Percentiles rank a stretch among this genome's conserved stretches.
phyloP scores from a whole-genome alignment of 2,113 vertebrate genomes.

The Crotalus helleri region DNA sequence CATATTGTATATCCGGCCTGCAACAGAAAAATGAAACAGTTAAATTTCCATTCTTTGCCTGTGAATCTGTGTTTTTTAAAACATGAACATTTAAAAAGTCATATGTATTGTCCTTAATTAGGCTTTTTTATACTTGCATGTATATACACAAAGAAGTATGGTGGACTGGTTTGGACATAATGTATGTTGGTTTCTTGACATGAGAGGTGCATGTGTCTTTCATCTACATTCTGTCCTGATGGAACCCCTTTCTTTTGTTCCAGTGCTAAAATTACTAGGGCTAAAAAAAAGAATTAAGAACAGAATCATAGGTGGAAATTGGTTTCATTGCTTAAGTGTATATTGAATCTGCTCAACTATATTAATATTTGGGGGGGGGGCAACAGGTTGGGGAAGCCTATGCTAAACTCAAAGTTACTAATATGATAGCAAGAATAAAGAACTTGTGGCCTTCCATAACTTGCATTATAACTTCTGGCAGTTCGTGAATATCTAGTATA shows the following conservation, averaged over 20 bases:
- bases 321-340: neutral
- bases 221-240: neutral
- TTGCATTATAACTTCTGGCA: neutral
- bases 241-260: neutral
- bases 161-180: neutral
- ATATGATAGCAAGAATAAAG: neutral
- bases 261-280: neutral
- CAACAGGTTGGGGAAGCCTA: neutral
- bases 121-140: neutral
- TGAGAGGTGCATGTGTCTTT: neutral
- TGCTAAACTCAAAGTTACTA: neutral
- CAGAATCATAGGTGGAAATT: neutral
- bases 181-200: neutral
- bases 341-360: neutral
- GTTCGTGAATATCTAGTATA: neutral
- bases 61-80: neutral
- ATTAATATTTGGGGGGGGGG: neutral
- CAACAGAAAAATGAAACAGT: neutral
- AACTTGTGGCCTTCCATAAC: neutral
- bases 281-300: neutral
- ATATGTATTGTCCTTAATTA: neutral
- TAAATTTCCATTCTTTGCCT: neutral
- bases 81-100: neutral
- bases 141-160: neutral
- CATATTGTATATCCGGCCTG: neutral